Base-by-base conservation (phyloP, 1,140 invertebrate species). In the Ephestia elutella region DNA sequence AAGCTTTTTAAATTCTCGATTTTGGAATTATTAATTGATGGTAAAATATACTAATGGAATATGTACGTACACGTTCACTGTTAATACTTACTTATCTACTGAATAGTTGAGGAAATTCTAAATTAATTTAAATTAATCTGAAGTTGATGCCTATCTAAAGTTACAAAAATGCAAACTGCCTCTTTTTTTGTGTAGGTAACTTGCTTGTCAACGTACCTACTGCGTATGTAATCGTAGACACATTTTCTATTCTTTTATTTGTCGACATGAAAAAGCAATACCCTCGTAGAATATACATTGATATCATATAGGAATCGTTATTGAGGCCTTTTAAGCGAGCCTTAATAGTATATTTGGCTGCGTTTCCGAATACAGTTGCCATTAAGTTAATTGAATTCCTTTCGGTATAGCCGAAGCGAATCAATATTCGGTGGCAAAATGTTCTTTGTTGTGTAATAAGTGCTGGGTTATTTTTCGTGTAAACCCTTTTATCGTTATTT, bases 321-420 rank as follows among this genome's bases (percentile, higher is more conserved):
- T 61, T 56, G 59, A 66, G 63, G 49, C 65, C 68, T 73, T 73
- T 73, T 70, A 66, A 73, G 57, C 65, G 62, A 44, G 17, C 59
- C 60, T 60, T 64, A 70, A 70, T 70, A 66, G 61, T 63, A 60
- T 66, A 66, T 66, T 68, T 62, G 57, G 62, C 51, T 62, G 62
- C 56, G 60, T 59, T 60, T 60, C n/a, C 38, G 63, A 58, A 50
- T 51, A 65, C 63, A 63, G 56, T 63, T 49, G 49, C 73, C 59
- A 72, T 75, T 72, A 72, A 64, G 56, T 68, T 75, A 75, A 75
- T 75, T 72, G 70, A 58, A 75, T 72, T 75, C 56, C 62, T 68
- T 66, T 70, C 58, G 60, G 56, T 64, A 63, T 51, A 30, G 44
- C 62, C 62, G 59, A 60, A 55, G 51, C 35, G 30, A 55, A 59